phyloP scores from a whole-genome alignment of 2,888 invertebrate genomes.

The Tetanocera ferruginea region DNA sequence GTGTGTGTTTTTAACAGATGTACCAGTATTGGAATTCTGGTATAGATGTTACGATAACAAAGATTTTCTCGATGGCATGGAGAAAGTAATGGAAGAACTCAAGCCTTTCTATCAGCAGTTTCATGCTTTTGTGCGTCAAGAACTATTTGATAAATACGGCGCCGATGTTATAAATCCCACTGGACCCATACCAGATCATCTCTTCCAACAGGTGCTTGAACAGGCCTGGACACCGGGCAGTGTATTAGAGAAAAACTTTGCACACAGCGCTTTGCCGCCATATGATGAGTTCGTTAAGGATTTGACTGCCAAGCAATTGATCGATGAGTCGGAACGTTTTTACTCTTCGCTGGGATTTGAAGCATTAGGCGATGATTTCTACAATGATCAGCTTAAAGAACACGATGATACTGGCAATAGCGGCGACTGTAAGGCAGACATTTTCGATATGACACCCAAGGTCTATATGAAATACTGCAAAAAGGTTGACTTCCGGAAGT shows the following conservation, averaged over 20 bases:
- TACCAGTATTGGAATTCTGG: constrained; percentile 62
- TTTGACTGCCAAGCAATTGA: constrained; percentile 57
- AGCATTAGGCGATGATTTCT: constrained; percentile 55
- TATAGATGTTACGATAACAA: constrained; percentile 57
- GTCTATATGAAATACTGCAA: constrained; percentile 66
- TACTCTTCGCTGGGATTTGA: constrained; percentile 63
- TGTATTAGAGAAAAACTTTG: constrained; percentile 61
- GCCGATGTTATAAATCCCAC: constrained; percentile 74
- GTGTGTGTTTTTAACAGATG: constrained; percentile 43
- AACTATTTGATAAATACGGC: constrained; percentile 80
- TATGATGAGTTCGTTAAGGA: constrained; percentile 61
- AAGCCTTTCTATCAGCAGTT: constrained; percentile 82
- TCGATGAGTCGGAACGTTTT: constrained; percentile 57
- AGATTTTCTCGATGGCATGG: constrained; percentile 63
- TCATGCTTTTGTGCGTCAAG: constrained; percentile 83
- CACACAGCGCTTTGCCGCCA: constrained; percentile 60
- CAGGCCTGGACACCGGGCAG: constrained; percentile 66
- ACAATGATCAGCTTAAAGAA: constrained; percentile 59
- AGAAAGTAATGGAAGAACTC: constrained; percentile 68
- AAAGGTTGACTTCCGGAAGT: constrained; percentile 65
- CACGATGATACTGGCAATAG: constrained; percentile 58
- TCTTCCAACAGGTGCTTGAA: constrained; percentile 73
- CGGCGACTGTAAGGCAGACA: constrained; percentile 64
- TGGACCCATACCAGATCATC: constrained; percentile 84
- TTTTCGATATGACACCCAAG: constrained; percentile 64